phyloP scores from a whole-genome alignment of 2,797 vertebrate genomes.

The Echiichthys vipera region DNA sequence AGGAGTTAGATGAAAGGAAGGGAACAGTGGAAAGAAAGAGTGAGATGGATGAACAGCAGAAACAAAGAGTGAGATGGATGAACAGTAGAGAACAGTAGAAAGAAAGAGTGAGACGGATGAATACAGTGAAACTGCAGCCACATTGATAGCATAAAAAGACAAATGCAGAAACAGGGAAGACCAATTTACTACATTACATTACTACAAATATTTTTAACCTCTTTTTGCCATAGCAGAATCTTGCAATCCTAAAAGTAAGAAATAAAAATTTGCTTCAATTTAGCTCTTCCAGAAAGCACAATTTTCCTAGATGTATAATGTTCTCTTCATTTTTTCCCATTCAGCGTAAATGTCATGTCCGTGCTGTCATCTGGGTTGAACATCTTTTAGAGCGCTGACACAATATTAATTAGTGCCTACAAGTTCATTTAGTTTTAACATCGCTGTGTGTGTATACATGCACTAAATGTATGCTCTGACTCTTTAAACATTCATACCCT shows the following conservation, averaged over 20 bases:
- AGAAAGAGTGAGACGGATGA: constrained; percentile 6
- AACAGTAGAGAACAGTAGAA: neutral
- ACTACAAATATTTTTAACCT: neutral
- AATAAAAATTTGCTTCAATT: constrained; percentile 10
- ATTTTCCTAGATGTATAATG: constrained; percentile 23
- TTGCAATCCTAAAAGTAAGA: neutral
- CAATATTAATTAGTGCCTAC: constrained; percentile 97
- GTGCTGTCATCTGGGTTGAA: constrained; percentile 90
- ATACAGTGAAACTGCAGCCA: constrained; percentile 16
- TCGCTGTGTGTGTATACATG: constrained; percentile 80
- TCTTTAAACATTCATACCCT: constrained; percentile 94
- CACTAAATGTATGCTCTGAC: constrained; percentile 86
- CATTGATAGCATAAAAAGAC: neutral
- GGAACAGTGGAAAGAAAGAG: neutral
- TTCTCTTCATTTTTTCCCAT: constrained; percentile 68
- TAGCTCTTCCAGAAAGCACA: constrained; percentile 20
- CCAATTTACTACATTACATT: neutral
- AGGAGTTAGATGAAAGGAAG: neutral
- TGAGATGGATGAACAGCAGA: neutral
- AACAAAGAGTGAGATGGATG: neutral
- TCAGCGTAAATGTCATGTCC: constrained; percentile 86
- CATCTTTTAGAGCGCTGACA: constrained; percentile 94
- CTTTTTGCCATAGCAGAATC: neutral
- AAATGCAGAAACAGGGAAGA: constrained; percentile 3
- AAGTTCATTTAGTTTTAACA: constrained; percentile 96